Conservation (phyloP, 2,113 vertebrate species). For the Plecotus auritus region DNA sequence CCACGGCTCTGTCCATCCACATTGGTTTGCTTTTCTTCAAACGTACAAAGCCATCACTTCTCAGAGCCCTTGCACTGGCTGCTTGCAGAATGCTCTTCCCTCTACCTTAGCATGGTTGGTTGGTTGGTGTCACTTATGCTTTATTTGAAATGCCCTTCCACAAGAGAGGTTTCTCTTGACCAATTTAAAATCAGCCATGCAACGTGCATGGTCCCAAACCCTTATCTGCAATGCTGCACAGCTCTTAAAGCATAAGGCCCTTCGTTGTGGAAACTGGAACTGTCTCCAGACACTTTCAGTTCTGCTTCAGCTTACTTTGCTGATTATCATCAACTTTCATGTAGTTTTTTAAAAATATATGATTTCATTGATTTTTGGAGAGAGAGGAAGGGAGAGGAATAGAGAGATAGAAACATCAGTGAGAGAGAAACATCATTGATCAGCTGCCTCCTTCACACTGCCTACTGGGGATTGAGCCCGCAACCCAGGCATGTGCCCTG, state of each 20-base stretch:
- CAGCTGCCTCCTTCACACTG: too few species aligned
- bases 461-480: too few species aligned
- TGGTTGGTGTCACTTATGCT: not conserved
- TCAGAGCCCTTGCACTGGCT: not conserved
- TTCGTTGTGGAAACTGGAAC: not conserved
- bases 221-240: not conserved
- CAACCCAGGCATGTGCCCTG: too few species aligned
- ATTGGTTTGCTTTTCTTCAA: not conserved
- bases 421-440: too few species aligned
- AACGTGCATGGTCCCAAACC: not conserved
- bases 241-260: not conserved
- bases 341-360: too few species aligned
- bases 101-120: not conserved
- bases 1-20: not conserved
- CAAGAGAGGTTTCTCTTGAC: not conserved
- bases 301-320: not conserved
- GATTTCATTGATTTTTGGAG: too few species aligned
- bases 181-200: not conserved
- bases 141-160: not conserved
- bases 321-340: not conserved
- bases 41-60: not conserved
- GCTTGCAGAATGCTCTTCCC: not conserved
- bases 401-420: too few species aligned
- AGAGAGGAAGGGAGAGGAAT: too few species aligned
- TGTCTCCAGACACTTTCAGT: not conserved